Evolutionary conservation across 1,140 invertebrate species (phyloP), one percentile per base, ranked within the genome.

Genomic region (Meteorus sp.): DNA sequence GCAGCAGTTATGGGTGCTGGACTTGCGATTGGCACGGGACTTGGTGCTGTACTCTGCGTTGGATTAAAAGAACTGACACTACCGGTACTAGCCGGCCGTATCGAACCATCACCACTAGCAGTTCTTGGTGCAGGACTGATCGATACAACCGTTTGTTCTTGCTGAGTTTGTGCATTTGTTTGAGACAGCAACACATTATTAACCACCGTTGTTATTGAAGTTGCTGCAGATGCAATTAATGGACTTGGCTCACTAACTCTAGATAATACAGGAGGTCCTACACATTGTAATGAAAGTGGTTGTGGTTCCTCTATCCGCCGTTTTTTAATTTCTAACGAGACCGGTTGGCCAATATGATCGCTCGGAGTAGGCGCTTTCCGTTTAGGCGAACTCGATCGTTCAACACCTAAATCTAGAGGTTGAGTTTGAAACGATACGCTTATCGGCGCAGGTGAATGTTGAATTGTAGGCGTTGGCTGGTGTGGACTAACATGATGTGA

Each of bases 161-260:
- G 69, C n/a, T 29, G 22, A 37, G 58, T 59, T 53, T 66, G 64
- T 54, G 47, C 67, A 45, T 66, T 74, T 3, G 71, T 56, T 44
- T 78, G 76, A 0, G 69, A 48, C 2, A 74, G 45, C 4, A 76
- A 50, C 1, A 83, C 84, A 0, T 84, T 83, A 61, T 88, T 88
- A 11, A 86, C 85, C n/a, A 87, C 83, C 0, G 85, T 85, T 7
- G 86, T 89, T 39, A 89, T 89, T 8, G 88, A 88, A 1, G 88
- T 89, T 1, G 88, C 88, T 1, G 88, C 88, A 60, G 84, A 85
- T 1, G 88, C 88, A 39, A 90, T 88, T n/a, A 91, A 72, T 2
- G 86, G 85, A 71, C 84, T 86, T 0, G 85, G 85, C 64, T 87
- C 86, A 63, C 84, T 84, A 5, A 86, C 86, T 58, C 85, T 75